Percentiles rank a stretch among this genome's conserved stretches.
These are phyloP conservation scores for Pantherophis alleghaniensis DNA, from an alignment of 2,797 vertebrate genomes.

Conservation along the genomic window DNA sequence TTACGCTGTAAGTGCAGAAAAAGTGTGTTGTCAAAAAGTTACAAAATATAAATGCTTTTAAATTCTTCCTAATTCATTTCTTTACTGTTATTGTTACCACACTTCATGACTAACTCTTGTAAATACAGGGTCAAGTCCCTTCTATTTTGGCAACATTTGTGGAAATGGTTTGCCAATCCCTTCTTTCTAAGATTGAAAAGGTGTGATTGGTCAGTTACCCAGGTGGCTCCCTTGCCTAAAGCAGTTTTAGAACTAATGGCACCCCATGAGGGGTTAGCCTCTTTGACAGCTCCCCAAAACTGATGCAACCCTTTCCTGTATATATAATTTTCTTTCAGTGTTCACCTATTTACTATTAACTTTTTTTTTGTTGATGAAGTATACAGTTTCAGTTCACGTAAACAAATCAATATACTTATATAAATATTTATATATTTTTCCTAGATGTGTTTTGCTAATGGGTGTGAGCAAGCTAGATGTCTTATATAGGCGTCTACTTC, in stretches of 20 bases:
- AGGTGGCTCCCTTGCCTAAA: background rate
- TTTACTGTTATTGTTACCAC: background rate
- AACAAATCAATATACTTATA: background rate
- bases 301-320: background rate
- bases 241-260: background rate
- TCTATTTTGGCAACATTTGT: background rate
- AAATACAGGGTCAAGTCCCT: background rate
- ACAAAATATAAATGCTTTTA: background rate
- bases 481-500: slow-evolving; percentile 93
- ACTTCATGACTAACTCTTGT: background rate
- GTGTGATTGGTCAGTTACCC: background rate
- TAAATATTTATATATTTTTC: slow-evolving; percentile 18
- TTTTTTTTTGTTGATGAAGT: background rate
- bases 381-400: background rate
- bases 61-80: background rate
- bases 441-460: slow-evolving; percentile 83
- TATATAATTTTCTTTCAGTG: background rate
- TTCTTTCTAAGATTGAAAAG: background rate
- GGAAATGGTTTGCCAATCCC: background rate
- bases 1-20: background rate
- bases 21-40: background rate
- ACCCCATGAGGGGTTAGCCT: background rate
- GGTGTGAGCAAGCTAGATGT: slow-evolving; percentile 94
- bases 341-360: background rate
- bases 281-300: background rate